These are phyloP conservation scores for Cricetomys ansorgei DNA, from an alignment of 2,113 vertebrate species.

Conservation along the genomic window DNA sequence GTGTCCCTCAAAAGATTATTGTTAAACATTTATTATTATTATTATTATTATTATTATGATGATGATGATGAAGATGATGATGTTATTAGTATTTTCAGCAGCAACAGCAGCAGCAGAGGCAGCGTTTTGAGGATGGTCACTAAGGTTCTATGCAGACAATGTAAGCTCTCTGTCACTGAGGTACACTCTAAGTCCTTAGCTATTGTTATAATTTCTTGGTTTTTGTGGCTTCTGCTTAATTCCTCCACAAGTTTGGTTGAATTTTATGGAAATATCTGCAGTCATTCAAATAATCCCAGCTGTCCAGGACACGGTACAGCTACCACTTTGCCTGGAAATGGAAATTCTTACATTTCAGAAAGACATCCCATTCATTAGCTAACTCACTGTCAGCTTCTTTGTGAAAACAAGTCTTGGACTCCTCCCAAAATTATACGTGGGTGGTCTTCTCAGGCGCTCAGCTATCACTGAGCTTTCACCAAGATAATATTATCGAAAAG, in stretches of 20 bases:
- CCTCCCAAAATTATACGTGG: not conserved
- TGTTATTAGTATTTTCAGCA: not conserved
- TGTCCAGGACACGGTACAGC: not conserved
- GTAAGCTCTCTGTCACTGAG: not conserved
- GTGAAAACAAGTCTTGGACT: not conserved
- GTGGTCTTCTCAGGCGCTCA: not conserved
- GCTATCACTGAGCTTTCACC: not conserved
- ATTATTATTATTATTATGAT: not conserved
- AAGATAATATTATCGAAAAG: not conserved
- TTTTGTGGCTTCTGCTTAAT: not conserved
- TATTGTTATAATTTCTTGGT: not conserved
- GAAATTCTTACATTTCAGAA: slow-evolving; percentile 18
- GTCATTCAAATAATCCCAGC: not conserved
- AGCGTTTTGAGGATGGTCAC: not conserved
- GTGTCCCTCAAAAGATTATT: not conserved
- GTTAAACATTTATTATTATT: not conserved
- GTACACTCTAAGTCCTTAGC: not conserved
- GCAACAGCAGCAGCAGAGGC: not conserved
- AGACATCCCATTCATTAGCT: not conserved
- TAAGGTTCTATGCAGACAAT: not conserved
- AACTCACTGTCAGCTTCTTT: not conserved
- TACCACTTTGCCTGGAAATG: not conserved
- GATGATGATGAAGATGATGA: too few species aligned
- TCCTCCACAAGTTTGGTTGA: not conserved
- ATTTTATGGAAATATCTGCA: not conserved